These are phyloP conservation scores for Cerastis rubricosa DNA, from an alignment of 2,888 invertebrate species.

Conservation along the genomic window DNA sequence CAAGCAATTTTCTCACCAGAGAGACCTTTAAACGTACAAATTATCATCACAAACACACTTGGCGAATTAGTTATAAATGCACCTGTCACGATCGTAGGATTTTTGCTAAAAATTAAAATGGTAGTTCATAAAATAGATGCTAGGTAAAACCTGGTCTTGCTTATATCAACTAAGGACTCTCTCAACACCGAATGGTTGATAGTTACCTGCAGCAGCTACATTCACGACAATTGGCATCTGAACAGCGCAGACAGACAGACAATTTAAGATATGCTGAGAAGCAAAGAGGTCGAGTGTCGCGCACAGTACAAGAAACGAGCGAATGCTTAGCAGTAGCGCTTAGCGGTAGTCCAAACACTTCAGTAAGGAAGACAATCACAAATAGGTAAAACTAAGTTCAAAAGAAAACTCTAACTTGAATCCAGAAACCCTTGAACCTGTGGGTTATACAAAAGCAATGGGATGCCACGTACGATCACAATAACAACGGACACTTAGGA, in stretches of 20 bases:
- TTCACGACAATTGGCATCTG: conserved; percentile 95
- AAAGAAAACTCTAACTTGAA: background rate
- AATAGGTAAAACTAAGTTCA: background rate
- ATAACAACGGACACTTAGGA: conserved; percentile 8
- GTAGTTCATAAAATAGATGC: background rate
- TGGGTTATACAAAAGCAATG: conserved; percentile 4
- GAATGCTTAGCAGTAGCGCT: background rate
- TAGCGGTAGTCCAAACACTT: background rate
- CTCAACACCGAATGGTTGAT: background rate
- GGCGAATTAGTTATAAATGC: conserved; percentile 35
- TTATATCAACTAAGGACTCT: background rate
- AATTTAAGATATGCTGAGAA: conserved; percentile 97
- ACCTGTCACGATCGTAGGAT: conserved; percentile 16
- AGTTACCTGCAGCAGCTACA: conserved; percentile 95
- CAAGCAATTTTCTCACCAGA: conserved; percentile 55
- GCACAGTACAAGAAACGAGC: conserved; percentile 69
- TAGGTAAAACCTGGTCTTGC: background rate
- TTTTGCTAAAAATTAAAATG: background rate
- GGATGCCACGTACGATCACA: background rate
- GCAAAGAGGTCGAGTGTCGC: conserved; percentile 86
- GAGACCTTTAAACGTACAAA: conserved; percentile 50
- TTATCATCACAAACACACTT: conserved; percentile 43
- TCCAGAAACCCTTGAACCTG: background rate
- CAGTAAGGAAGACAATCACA: background rate
- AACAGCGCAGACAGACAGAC: conserved; percentile 98